Evolutionary conservation across 2,113 vertebrate genomes (phyloP), one percentile per base, ranked within the genome.

Genomic region (Xenopus borealis): DNA sequence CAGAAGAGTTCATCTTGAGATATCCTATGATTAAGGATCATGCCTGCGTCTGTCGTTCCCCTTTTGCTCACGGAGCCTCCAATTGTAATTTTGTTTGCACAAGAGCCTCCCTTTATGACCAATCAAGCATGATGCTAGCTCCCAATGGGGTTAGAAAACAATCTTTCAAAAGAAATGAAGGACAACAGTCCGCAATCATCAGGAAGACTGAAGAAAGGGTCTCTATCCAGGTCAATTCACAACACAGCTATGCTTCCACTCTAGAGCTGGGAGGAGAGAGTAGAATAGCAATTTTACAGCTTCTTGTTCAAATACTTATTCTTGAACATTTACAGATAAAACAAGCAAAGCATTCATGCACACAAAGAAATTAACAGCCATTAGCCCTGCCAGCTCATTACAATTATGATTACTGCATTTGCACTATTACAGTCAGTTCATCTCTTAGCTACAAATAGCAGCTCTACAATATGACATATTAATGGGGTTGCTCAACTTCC

Each of bases 1-100:
- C 85, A 82, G 94, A 93, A 87, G 91, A 92, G 93, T 98, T 98
- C 95, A 97, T 97, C 89, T 91, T 98, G 89, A 90, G 91, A 83
- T 82, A 85, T 83, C 85, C 75, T 82, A 81, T 68, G 79, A 84
- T 78, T 75, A 75, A 75, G 55, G 89, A 85, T 88, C 83, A 88
- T 83, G 85, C 86, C 88, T 79, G 81, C 81, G 81, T 82, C 78
- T 85, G 82, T 85, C 87, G 86, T 87, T 82, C 82, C 79, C 85
- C 84, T 1, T 80, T 82, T 73, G 69, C 87, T 63, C 73, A 87
- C 83, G 78, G 79, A 70, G 18, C 11, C 12, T 55, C 81, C 84
- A 79, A 83, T 84, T 78, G 83, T 79, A 83, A 84, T 88, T 85
- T 87, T 88, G 82, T 50, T 85, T 85, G 86, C 86, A 82, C 81